Conservation (phyloP, 1,140 invertebrate species). For the Hirudo medicinalis region DNA sequence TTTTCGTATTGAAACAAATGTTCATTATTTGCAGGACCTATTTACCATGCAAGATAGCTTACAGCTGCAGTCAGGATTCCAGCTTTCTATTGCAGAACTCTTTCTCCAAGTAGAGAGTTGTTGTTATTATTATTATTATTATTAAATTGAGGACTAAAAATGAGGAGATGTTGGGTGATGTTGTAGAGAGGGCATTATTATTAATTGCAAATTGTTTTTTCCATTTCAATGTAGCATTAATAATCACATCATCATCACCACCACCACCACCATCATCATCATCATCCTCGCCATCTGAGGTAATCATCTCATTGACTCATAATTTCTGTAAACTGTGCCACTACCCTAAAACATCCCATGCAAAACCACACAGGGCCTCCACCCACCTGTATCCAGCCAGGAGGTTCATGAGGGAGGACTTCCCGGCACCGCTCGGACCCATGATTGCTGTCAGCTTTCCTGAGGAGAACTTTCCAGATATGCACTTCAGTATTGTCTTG, state of each 20-base stretch:
- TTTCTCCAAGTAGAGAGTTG: too few species aligned
- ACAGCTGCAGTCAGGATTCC: too few species aligned
- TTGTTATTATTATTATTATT: slow-evolving; percentile 11
- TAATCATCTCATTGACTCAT: too few species aligned
- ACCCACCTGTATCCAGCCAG: slow-evolving; percentile 41
- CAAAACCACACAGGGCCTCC: not conserved
- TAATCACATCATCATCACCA: not conserved
- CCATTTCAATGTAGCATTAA: not conserved
- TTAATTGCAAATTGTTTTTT: not conserved
- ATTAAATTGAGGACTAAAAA: not conserved
- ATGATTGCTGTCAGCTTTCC: slow-evolving; percentile 68
- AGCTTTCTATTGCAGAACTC: too few species aligned
- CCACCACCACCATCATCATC: not conserved
- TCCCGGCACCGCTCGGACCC: slow-evolving; percentile 77
- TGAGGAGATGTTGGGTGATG: not conserved
- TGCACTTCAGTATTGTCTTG: slow-evolving; percentile 38
- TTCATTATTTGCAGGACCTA: not conserved
- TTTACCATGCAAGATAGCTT: too few species aligned
- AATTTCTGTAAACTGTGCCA: not conserved
- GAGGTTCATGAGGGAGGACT: slow-evolving; percentile 56
- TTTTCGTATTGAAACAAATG: too few species aligned
- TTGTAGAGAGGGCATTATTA: not conserved
- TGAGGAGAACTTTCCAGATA: slow-evolving; percentile 36
- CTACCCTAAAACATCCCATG: not conserved
- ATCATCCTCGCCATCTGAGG: too few species aligned